These are phyloP conservation scores for Xiphorhynchus erythropygius DNA, from an alignment of 2,797 vertebrate genomes.

Conservation along the genomic window DNA sequence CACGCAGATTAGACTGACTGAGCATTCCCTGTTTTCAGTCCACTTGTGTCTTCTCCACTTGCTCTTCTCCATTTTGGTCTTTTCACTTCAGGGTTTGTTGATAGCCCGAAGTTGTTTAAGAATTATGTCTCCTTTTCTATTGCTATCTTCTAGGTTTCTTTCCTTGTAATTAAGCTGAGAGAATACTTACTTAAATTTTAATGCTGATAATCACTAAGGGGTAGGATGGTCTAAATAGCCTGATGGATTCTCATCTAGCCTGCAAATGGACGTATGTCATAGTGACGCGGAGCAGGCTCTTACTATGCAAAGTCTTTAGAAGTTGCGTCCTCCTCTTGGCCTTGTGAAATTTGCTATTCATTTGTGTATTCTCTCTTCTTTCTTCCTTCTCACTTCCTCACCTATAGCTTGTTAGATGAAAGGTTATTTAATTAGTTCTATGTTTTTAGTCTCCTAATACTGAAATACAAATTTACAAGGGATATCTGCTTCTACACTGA, in stretches of 20 bases:
- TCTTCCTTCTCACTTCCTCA: background rate
- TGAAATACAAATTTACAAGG: background rate
- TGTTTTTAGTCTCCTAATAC: background rate
- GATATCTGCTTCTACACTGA: background rate
- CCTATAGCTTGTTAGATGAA: background rate
- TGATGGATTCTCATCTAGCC: background rate
- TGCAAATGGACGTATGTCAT: background rate
- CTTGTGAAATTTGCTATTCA: background rate
- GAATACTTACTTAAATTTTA: conserved; percentile 17
- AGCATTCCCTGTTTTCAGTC: conserved; percentile 15
- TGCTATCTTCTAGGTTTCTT: background rate
- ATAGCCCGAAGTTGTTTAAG: conserved; percentile 9
- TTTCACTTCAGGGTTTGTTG: conserved; percentile 20
- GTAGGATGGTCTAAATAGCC: background rate
- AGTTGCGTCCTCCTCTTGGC: background rate
- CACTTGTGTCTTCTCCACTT: background rate
- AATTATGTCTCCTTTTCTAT: conserved; percentile 9
- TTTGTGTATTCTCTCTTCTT: background rate
- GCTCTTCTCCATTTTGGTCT: background rate
- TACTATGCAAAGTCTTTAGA: background rate
- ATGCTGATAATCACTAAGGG: conserved; percentile 1
- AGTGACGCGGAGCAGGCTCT: background rate
- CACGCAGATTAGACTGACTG: conserved; percentile 4
- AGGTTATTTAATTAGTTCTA: background rate
- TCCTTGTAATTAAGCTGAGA: conserved; percentile 49